phyloP scores from a whole-genome alignment of 2,113 vertebrate genomes.

The Apodemus speciosus region DNA sequence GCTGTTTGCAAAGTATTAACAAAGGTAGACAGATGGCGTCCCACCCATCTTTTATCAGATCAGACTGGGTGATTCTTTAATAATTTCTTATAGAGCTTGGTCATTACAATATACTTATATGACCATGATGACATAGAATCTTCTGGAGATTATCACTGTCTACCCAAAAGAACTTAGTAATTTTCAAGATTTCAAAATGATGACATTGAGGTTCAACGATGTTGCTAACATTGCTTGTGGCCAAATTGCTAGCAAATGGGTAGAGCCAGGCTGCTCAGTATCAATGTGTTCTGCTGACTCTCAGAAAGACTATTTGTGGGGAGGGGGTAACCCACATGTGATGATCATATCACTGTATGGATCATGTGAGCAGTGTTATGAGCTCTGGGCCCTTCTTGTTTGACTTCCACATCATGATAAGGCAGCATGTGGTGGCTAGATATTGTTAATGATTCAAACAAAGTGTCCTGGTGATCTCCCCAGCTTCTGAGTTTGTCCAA shows the following conservation, averaged over 20 bases:
- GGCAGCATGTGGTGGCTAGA: slow-evolving; percentile 59
- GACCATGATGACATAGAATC: neutral
- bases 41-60: neutral
- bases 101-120: neutral
- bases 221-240: neutral
- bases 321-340: slow-evolving; percentile 52
- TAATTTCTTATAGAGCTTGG: neutral
- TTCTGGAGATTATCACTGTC: neutral
- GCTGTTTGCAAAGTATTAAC: neutral
- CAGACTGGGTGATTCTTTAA: neutral
- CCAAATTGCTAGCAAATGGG: neutral
- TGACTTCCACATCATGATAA: slow-evolving; percentile 69
- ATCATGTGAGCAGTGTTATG: slow-evolving; percentile 46
- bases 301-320: neutral
- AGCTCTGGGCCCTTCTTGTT: slow-evolving; percentile 6
- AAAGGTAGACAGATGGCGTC: slow-evolving; percentile 5
- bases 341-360: slow-evolving; percentile 47
- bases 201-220: neutral
- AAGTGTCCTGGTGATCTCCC: neutral
- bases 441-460: slow-evolving; percentile 54
- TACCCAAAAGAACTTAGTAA: neutral
- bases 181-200: neutral
- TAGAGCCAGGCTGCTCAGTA: neutral
- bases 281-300: neutral
- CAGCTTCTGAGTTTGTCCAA: slow-evolving; percentile 28